These are phyloP conservation scores for western clawed frog (Xenopus tropicalis) DNA, from an alignment of 2,113 vertebrate genomes.

Conservation along the genomic window DNA sequence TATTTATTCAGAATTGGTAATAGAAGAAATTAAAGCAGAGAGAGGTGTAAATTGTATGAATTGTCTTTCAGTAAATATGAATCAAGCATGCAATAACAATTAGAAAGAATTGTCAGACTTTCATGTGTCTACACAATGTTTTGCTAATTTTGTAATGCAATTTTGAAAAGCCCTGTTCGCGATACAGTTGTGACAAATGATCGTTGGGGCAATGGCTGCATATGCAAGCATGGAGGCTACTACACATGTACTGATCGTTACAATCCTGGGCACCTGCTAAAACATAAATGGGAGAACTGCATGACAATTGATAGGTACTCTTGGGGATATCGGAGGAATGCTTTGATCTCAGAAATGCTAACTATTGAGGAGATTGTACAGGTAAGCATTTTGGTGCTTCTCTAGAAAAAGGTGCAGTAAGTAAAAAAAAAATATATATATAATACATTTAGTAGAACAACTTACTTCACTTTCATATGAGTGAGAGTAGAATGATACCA, in stretches of 20 bases:
- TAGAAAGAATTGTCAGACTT: too few species aligned
- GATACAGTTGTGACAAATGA: slow-evolving; percentile 92
- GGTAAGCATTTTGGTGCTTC: slow-evolving; percentile 55
- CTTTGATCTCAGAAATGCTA: slow-evolving; percentile 75
- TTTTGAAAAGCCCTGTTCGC: slow-evolving; percentile 76
- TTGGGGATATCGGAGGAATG: slow-evolving; percentile 86
- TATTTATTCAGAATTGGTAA: too few species aligned
- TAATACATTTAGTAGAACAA: too few species aligned
- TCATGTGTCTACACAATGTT: too few species aligned
- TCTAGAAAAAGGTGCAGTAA: not conserved
- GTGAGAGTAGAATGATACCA: too few species aligned
- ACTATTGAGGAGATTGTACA: slow-evolving; percentile 71
- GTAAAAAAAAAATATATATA: not conserved
- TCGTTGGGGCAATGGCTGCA: slow-evolving; percentile 80
- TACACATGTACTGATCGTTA: slow-evolving; percentile 90
- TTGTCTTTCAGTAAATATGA: too few species aligned
- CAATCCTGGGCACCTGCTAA: slow-evolving; percentile 80
- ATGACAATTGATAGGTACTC: slow-evolving; percentile 86
- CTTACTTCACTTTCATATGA: too few species aligned
- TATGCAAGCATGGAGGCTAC: slow-evolving; percentile 86
- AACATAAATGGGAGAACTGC: slow-evolving; percentile 96
- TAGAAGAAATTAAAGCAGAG: too few species aligned
- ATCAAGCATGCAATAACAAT: too few species aligned
- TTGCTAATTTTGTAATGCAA: not conserved
- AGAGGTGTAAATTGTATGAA: too few species aligned